phyloP scores from a whole-genome alignment of 2,888 invertebrate species.

The Camptogramma bilineatum region DNA sequence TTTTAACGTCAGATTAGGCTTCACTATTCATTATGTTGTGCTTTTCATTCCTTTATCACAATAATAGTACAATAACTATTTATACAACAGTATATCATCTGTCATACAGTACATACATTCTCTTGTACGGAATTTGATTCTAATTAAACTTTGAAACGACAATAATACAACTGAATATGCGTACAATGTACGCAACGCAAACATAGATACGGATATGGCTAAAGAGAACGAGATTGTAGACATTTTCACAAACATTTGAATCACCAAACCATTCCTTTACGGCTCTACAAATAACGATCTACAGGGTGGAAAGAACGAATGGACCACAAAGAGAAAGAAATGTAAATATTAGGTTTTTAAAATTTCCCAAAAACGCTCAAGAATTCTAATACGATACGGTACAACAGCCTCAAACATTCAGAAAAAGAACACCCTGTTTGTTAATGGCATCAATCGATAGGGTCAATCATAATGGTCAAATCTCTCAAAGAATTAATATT shows the following conservation, averaged over 20 bases:
- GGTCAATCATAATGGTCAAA: not conserved
- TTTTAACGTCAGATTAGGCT: slow-evolving; percentile 78
- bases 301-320: not conserved
- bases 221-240: slow-evolving; percentile 41
- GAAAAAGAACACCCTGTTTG: not conserved
- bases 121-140: slow-evolving; percentile 60
- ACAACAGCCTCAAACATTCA: too few relatives aligned
- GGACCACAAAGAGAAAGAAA: not conserved
- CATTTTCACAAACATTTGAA: slow-evolving; percentile 40
- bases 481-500: too few relatives aligned
- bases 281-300: slow-evolving; percentile 46
- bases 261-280: slow-evolving; percentile 52
- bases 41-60: slow-evolving; percentile 82
- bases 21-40: slow-evolving; percentile 80
- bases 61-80: slow-evolving; percentile 74
- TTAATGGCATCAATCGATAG: not conserved
- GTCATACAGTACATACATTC: slow-evolving; percentile 75
- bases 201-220: slow-evolving; percentile 28
- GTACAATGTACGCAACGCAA: slow-evolving; percentile 46
- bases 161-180: slow-evolving; percentile 46
- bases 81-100: slow-evolving; percentile 69
- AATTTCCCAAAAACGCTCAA: too few relatives aligned
- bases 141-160: slow-evolving; percentile 60
- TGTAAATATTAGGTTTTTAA: too few relatives aligned
- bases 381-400: too few relatives aligned